phyloP scores from a whole-genome alignment of 1,140 invertebrate genomes.

The Pseudomyrmex sp. region DNA sequence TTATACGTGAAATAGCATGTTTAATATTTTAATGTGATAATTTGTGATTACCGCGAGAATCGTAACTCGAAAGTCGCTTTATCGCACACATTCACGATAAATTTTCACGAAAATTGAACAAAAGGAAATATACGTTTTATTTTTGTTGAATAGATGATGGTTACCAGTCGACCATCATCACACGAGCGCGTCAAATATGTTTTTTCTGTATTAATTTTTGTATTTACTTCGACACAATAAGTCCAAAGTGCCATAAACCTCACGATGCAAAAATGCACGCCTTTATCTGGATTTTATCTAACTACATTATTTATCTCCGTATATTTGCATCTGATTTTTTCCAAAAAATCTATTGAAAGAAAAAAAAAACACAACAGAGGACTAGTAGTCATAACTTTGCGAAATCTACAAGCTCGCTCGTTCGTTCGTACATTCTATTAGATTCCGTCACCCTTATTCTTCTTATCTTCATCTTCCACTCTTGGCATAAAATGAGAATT shows the following conservation, averaged over 20 bases:
- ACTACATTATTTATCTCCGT: not conserved
- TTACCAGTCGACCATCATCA: not conserved
- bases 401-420: slow-evolving; percentile 2
- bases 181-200: not conserved
- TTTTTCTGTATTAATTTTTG: not conserved
- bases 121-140: not conserved
- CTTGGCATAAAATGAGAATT: slow-evolving; percentile 57
- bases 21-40: not conserved
- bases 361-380: slow-evolving; percentile 1
- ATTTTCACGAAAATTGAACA: not conserved
- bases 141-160: not conserved
- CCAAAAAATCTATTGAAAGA: slow-evolving; percentile 7
- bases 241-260: slow-evolving; percentile 6
- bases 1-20: not conserved
- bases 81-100: not conserved
- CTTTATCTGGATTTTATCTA: not conserved
- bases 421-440: slow-evolving; percentile 31
- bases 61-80: not conserved
- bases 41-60: not conserved
- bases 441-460: slow-evolving; percentile 43
- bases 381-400: slow-evolving; percentile 38
- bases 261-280: not conserved
- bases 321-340: not conserved
- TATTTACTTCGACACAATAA: not conserved
- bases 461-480: slow-evolving; percentile 51